Conservation (phyloP, 2,888 invertebrate genomes). For the Pandemis corylana region DNA sequence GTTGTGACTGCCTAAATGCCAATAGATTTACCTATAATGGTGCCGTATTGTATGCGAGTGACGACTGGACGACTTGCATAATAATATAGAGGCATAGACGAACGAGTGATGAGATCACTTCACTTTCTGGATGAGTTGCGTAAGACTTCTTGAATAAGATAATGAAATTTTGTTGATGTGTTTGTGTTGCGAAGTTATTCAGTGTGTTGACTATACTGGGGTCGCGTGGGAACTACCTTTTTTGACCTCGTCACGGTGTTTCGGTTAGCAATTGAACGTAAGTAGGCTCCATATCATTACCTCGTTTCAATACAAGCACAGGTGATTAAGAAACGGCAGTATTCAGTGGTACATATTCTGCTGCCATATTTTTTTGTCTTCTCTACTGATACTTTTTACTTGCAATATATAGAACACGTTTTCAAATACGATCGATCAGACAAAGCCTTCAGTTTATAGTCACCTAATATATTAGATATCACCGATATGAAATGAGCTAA, state of each 20-base stretch:
- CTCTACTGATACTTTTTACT: no score
- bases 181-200: constrained; percentile 10
- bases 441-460: background rate
- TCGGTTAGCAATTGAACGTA: background rate
- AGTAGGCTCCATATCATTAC: constrained; percentile 1
- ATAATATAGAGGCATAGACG: constrained; percentile 43
- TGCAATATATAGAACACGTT: background rate
- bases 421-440: background rate
- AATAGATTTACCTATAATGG: constrained; percentile 61
- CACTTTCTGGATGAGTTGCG: constrained; percentile 41
- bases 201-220: background rate
- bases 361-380: no score
- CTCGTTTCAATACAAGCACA: background rate
- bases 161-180: constrained; percentile 21
- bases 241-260: constrained; percentile 1
- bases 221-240: constrained; percentile 5
- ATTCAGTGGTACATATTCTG: no score
- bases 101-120: constrained; percentile 40
- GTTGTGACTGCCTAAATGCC: constrained; percentile 63
- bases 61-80: constrained; percentile 62
- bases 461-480: background rate
- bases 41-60: constrained; percentile 51
- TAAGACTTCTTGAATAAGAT: constrained; percentile 20
- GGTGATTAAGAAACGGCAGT: background rate
- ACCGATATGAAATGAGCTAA: background rate